Evolutionary conservation across 2,797 vertebrate genomes (phyloP).

Genomic region (Macrochelys suwanniensis): DNA sequence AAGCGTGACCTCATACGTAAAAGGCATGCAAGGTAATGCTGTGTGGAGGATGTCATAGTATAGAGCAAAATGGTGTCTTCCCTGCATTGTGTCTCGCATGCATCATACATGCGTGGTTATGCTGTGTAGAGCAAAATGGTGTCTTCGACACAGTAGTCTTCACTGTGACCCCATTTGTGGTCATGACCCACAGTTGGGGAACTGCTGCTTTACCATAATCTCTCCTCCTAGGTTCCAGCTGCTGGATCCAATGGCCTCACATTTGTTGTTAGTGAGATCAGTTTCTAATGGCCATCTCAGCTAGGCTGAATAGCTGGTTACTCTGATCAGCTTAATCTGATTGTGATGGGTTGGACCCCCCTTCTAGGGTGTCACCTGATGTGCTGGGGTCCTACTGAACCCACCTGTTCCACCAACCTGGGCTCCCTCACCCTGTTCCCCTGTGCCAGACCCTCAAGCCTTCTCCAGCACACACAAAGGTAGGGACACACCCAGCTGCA

Average conservation of each 20-base stretch:
- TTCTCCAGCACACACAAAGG: too few relatives aligned
- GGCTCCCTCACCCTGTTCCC: too few relatives aligned
- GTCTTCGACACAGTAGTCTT: not conserved
- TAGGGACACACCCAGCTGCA: too few relatives aligned
- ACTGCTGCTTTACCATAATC: not conserved
- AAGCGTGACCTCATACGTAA: too few relatives aligned
- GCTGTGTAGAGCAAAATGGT: not conserved
- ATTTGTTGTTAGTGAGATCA: not conserved
- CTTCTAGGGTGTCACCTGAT: too few relatives aligned
- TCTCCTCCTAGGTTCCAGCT: not conserved
- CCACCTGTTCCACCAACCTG: too few relatives aligned
- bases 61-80: not conserved
- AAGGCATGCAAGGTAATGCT: too few relatives aligned
- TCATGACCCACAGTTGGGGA: not conserved
- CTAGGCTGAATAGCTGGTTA: not conserved
- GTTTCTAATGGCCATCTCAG: not conserved
- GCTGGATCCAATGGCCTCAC: not conserved
- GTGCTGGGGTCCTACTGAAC: too few relatives aligned
- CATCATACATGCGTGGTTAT: not conserved
- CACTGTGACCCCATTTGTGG: not conserved
- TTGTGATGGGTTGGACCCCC: too few relatives aligned
- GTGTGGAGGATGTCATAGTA: too few relatives aligned
- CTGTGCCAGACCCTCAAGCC: too few relatives aligned
- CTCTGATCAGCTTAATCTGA: not conserved
- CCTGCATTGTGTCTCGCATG: not conserved